Evolutionary conservation across 2,113 vertebrate genomes (phyloP), one percentile per base, ranked within the genome.

Genomic region (Rhizomys pruinosus): DNA sequence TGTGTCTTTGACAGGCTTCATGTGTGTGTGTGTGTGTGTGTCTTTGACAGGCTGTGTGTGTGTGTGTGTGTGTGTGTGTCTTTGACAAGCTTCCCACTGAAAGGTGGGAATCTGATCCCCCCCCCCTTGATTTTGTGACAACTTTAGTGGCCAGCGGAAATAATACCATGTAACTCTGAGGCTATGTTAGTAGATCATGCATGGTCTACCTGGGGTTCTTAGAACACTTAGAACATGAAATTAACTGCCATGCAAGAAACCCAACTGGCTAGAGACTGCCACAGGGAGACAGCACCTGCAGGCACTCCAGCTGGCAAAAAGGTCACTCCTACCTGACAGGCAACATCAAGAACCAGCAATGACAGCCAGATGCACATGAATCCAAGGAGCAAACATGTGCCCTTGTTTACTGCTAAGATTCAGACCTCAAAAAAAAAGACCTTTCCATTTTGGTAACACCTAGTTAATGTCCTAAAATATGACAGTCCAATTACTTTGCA

Each of bases 81-180:
- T n/a, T n/a, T 69, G 47, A 78, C 12, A 27, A 71, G 73, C 39
- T 2, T 86, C 69, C 63, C 63, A 39, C 32, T 8, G 92, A 87
- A 5, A 87, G n/a, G 71, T 29, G n/a, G 9, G 47, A 52, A 63
- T 80, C 0, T 42, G 57, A 15, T 32, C 10, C 25, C 80, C 10
- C 25, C 80, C 7, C 4, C 69, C 66, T 34, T 84, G 19, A 88
- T 82, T 39, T 32, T 73, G 66, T 27, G 32, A 94, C 29, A 89
- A 78, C 42, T 61, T 88, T 55, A 74, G 74, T 61, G 52, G 87
- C 9, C 88, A 59, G 5, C 64, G 29, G 52, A 86, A 96, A 82
- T 44, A 78, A 89, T 0, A 37, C 19, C 68, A 72, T 17, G 0
- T 29, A 73, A 92, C 20, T 55, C 88, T 9, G 17, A 91, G 42